Conservation (phyloP, 2,113 vertebrate genomes). For the Neotragus moschatus region DNA sequence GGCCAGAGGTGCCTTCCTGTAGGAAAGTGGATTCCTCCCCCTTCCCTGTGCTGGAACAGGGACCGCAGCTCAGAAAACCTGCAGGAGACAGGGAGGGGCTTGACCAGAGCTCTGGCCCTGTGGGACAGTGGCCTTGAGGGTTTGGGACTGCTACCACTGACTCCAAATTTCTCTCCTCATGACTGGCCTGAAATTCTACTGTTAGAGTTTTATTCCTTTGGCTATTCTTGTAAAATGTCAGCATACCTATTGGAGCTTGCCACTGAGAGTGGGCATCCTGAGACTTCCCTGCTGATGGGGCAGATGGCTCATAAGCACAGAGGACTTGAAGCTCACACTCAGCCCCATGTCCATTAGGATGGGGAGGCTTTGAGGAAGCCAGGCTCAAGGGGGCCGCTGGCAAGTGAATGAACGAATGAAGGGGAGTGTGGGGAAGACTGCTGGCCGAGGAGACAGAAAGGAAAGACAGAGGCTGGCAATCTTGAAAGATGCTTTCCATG, state of each 20-base stretch:
- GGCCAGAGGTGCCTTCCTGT: background rate
- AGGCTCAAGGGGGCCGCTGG: background rate
- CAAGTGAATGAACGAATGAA: rapidly evolving
- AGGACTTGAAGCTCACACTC: background rate
- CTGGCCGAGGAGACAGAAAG: background rate
- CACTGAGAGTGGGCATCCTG: background rate
- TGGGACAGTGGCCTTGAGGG: background rate
- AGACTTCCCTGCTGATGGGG: background rate
- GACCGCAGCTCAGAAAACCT: background rate
- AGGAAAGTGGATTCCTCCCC: background rate
- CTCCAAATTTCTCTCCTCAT: background rate
- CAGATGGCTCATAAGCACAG: rapidly evolving
- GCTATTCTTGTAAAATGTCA: background rate
- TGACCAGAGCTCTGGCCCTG: background rate
- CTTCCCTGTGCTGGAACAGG: background rate
- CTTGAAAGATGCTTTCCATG: background rate
- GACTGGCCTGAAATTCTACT: background rate
- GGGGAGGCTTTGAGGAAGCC: background rate
- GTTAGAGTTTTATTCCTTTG: background rate
- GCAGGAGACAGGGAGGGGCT: background rate
- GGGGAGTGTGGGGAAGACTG: background rate
- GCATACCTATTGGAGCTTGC: background rate
- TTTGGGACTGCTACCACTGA: background rate
- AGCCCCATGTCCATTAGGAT: background rate
- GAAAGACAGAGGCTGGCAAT: no score